Base-by-base conservation (phyloP, 1,140 invertebrate genomes). In the Heliconius hermathena region DNA sequence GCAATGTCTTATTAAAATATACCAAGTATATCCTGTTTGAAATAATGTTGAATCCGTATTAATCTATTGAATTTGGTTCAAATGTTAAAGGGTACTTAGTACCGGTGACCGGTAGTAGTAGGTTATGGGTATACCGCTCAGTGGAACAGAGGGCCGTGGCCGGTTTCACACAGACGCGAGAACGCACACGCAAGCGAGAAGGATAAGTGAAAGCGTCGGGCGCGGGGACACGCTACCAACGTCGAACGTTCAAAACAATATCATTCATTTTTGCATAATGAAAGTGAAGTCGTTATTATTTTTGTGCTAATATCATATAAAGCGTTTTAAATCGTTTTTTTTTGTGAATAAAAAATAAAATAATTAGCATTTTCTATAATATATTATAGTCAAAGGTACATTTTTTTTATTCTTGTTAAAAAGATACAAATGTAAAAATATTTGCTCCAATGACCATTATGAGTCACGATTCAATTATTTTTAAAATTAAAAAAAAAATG, bases 151-250 rank as follows among this genome's bases (percentile, higher is more conserved):
- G 54, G 74, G 76, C 74, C 54, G 70, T 33, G 80, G 80, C 77
- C 77, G 79, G 70, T 78, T 74, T 77, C 60, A 79, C 79, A 76
- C 79, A 78, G 29, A 72, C 49, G 13, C 22, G 22, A 66, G 60
- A 77, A 38, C 75, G 29, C 29, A 76, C 54, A 77, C 57, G 66
- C 80, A 82, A 74, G 80, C 79, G 60, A 74, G 79, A 77, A 82
- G 83, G 79, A 83, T 86, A 83, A 86, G 86, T 88, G 86, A 88
- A 88, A 88, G 86, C 83, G 54, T 57, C 46, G 74, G 66, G 41
- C 60, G 60, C 75, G 72, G 74, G 73, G 57, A 52, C 73, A 22
- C 33, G 71, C 41, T 26, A 33, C 75, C 52, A 41, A n/a, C 49
- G 29, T 54, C 70, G 75, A 71, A 49, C 22, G 29, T 49, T 74